Base-by-base conservation (phyloP, 2,888 invertebrate species). In the Rhamnusium bicolor region DNA sequence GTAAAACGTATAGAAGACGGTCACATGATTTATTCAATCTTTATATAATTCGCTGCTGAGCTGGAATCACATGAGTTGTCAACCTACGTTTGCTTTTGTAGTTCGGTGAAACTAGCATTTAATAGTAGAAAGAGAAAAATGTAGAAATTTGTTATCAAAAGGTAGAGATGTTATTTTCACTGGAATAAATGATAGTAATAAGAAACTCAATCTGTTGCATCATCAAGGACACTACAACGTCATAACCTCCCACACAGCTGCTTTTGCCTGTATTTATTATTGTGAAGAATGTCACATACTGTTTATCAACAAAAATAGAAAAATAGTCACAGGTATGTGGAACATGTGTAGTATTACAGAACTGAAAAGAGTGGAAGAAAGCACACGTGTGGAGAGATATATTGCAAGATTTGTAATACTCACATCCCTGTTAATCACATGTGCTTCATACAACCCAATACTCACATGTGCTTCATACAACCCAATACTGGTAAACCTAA, bases 161-260 rank as follows among this genome's bases (percentile, higher is more conserved):
- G 72, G 74, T 0, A 32, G 65, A 7, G 60, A 71, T 46, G 58
- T 75, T 24, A 7, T 72, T 29, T 75, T 54, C 21, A 61, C 66
- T 53, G 66, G 75, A 2, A 6, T 29, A 2, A 46, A 24, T 4
- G 72, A 56, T 0, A 6, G 10, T 12, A n/a, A n/a, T n/a, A 10
- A 19, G 12, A 27, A 49, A 21, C 46, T 73, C n/a, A 71, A 75
- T 72, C 24, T 75, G 0, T 24, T 71, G 3, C 61, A 71, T 47
- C 68, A 75, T 54, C 46, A 73, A 21, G 56, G 53, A 24, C 24
- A 24, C 6, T 24, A 24, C 24, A 24, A 12, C 73, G 70, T 51
- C 65, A 61, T 49, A 68, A 73, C 62, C 58, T 75, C 62, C 7
- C 51, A 73, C 5, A 72, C 70, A 10, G 40, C 72, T 6, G 74